These are phyloP conservation scores for Geophilus truncorum DNA, from an alignment of 2,888 invertebrate species.

Conservation along the genomic window DNA sequence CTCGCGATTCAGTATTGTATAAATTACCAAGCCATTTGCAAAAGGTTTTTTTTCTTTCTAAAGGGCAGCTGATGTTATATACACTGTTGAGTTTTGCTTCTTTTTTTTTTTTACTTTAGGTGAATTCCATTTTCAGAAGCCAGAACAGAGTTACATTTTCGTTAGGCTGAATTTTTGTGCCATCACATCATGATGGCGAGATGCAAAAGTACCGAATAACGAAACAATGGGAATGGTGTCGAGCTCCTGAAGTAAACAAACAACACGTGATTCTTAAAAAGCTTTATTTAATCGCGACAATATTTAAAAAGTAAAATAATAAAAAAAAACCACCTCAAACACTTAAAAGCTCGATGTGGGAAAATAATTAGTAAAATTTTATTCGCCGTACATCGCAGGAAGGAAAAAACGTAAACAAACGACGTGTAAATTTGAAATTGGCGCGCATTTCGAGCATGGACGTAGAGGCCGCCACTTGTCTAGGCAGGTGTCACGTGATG, in stretches of 20 bases:
- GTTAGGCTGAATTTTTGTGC: not conserved
- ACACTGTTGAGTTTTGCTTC: not conserved
- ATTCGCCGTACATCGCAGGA: no score
- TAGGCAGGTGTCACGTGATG: conserved; percentile 34
- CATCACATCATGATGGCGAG: not conserved
- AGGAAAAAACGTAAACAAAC: no score
- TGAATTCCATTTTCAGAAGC: not conserved
- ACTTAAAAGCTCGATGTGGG: no score
- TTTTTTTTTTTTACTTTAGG: not conserved
- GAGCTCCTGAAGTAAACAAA: not conserved
- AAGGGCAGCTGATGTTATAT: not conserved
- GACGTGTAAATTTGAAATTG: not conserved
- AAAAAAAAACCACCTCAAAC: no score
- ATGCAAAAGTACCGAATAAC: not conserved
- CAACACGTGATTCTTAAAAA: not conserved
- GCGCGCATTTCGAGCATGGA: not conserved
- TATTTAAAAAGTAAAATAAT: no score
- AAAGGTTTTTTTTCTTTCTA: not conserved
- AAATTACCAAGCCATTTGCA: not conserved
- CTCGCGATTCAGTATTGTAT: not conserved
- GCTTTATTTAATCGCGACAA: not conserved
- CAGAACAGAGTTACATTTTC: not conserved
- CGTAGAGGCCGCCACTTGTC: conserved; percentile 30
- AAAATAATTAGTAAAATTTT: no score
- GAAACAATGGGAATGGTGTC: not conserved